Conservation (phyloP, 2,888 invertebrate species). For the Sarcophaga variegata region DNA sequence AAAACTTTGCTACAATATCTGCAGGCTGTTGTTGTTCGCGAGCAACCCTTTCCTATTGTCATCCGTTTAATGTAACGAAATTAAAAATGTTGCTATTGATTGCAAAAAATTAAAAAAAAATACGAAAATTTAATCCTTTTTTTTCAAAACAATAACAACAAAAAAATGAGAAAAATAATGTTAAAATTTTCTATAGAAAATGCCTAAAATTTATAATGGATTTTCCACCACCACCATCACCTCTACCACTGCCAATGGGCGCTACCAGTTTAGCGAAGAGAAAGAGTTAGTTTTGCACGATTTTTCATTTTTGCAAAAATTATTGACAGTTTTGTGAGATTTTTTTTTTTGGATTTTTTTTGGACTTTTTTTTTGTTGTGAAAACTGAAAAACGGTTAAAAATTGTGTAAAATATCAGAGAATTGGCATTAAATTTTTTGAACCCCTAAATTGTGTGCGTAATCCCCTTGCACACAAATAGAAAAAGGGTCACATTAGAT, state of each 20-base stretch:
- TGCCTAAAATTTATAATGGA: slow-evolving; percentile 15
- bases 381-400: slow-evolving; percentile 59
- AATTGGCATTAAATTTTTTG: slow-evolving; percentile 62
- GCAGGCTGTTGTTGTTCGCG: not conserved
- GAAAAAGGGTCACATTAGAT: slow-evolving; percentile 70
- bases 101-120: slow-evolving; percentile 9
- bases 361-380: not conserved
- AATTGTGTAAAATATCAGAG: slow-evolving; percentile 61
- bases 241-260: slow-evolving; percentile 61
- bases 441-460: slow-evolving; percentile 70
- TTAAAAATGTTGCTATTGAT: slow-evolving; percentile 54
- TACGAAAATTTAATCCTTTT: slow-evolving; percentile 45
- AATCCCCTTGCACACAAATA: slow-evolving; percentile 60
- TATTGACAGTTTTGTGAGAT: slow-evolving; percentile 74
- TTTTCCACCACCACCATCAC: slow-evolving; percentile 72
- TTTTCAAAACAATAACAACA: slow-evolving; percentile 38
- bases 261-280: slow-evolving; percentile 57
- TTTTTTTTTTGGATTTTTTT: slow-evolving; percentile 57
- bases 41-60: slow-evolving; percentile 61
- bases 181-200: slow-evolving; percentile 54
- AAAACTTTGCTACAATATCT: slow-evolving; percentile 5
- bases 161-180: slow-evolving; percentile 29
- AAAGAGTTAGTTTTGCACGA: slow-evolving; percentile 70
- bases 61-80: slow-evolving; percentile 29
- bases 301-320: slow-evolving; percentile 72